Conservation (phyloP, 1,140 invertebrate genomes). For the Drosophila nebulosa region DNA sequence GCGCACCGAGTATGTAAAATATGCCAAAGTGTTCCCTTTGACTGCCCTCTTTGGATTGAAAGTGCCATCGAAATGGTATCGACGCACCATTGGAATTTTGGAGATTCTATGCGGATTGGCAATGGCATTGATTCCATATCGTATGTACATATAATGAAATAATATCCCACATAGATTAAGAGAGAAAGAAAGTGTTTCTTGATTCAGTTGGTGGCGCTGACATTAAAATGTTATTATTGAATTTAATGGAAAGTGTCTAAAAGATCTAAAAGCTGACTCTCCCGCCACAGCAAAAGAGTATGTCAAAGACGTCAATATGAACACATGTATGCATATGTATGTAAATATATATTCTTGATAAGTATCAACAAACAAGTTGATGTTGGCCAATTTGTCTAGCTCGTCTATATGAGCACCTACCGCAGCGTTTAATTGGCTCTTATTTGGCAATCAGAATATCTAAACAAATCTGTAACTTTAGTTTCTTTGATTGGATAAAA, state of each 20-base stretch:
- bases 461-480: too few relatives aligned
- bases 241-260: not conserved
- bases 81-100: constrained; percentile 91
- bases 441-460: not conserved
- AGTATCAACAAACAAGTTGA: too few relatives aligned
- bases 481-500: too few relatives aligned
- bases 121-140: constrained; percentile 93
- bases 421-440: not conserved
- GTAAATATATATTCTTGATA: too few relatives aligned
- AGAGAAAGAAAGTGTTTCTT: not conserved
- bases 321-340: too few relatives aligned
- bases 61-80: constrained; percentile 95
- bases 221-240: too few relatives aligned
- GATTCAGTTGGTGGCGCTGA: not conserved
- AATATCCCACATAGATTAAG: too few relatives aligned
- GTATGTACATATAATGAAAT: constrained; percentile 83
- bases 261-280: too few relatives aligned
- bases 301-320: not conserved
- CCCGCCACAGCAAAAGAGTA: too few relatives aligned
- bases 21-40: constrained; percentile 97
- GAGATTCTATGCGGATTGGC: constrained; percentile 95
- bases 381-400: too few relatives aligned
- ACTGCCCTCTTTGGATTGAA: constrained; percentile 91
- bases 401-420: too few relatives aligned
- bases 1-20: constrained; percentile 98